phyloP scores from a whole-genome alignment of 2,888 invertebrate genomes.

The Ornithoptera alexandrae region DNA sequence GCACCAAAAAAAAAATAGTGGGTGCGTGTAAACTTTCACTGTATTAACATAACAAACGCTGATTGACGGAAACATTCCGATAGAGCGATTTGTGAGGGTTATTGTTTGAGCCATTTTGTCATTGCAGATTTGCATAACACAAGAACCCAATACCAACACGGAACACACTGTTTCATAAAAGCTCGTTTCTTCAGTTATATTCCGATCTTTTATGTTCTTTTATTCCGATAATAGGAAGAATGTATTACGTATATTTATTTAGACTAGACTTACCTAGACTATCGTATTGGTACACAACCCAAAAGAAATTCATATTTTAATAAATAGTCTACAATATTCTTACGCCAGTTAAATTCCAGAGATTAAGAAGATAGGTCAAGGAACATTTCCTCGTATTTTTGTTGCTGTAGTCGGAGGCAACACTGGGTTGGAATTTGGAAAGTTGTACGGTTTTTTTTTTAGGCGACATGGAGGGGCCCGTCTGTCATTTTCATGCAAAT shows the following conservation, averaged over 20 bases:
- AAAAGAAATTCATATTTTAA: background rate
- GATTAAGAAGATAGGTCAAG: conserved; percentile 20
- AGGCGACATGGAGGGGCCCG: conserved; percentile 40
- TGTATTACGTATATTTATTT: too few species aligned
- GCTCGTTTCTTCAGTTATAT: background rate
- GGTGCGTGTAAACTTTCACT: conserved; percentile 52
- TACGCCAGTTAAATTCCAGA: conserved; percentile 8
- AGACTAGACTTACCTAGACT: too few species aligned
- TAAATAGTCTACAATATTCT: background rate
- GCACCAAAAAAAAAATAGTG: background rate
- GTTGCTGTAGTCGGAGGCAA: conserved; percentile 4
- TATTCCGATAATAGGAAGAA: too few species aligned
- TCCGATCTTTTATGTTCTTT: background rate
- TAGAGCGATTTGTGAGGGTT: conserved; percentile 53
- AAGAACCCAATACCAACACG: conserved; percentile 6
- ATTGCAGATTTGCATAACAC: conserved; percentile 28
- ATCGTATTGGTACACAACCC: too few species aligned
- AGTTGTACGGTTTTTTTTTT: conserved; percentile 58
- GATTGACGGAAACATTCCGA: conserved; percentile 49
- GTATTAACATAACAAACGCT: conserved; percentile 63
- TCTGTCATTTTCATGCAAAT: conserved; percentile 71
- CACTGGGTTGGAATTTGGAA: conserved; percentile 54
- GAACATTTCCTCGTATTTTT: conserved; percentile 8
- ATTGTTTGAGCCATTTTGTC: conserved; percentile 45
- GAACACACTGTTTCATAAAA: conserved; percentile 3